These are phyloP conservation scores for Papilio aristodemus DNA, from an alignment of 1,140 invertebrate genomes.

Conservation along the genomic window DNA sequence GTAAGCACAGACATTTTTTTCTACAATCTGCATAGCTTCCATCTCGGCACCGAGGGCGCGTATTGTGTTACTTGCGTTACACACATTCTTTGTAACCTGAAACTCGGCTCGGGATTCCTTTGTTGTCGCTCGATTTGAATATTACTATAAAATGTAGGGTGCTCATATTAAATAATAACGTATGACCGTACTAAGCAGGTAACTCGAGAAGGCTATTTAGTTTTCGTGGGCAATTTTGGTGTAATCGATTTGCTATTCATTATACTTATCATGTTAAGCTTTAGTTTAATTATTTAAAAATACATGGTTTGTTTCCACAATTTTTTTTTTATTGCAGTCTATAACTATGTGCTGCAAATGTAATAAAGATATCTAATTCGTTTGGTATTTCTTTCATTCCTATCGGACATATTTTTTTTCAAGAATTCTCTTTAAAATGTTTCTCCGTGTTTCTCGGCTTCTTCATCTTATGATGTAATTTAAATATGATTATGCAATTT, in stretches of 20 bases:
- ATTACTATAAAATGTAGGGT: constrained; percentile 67
- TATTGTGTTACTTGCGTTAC: constrained; percentile 70
- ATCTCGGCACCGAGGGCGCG: constrained; percentile 48
- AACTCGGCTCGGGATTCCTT: constrained; percentile 66
- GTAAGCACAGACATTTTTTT: constrained; percentile 33
- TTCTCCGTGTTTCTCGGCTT: too few relatives aligned
- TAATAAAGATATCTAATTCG: too few relatives aligned
- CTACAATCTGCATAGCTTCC: constrained; percentile 53
- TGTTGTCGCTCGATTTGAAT: constrained; percentile 74
- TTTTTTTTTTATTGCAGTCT: too few relatives aligned
- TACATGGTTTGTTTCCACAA: background rate
- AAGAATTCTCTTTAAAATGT: too few relatives aligned
- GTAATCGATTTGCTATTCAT: constrained; percentile 7
- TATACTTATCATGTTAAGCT: background rate
- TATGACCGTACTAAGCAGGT: constrained; percentile 30
- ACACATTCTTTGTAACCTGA: constrained; percentile 72
- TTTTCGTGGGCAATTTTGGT: constrained; percentile 22
- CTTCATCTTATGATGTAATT: too few relatives aligned
- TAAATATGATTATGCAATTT: too few relatives aligned
- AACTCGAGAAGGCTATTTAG: constrained; percentile 33
- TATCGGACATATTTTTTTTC: too few relatives aligned
- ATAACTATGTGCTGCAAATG: too few relatives aligned
- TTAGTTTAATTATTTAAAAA: too few relatives aligned
- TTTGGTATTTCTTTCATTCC: too few relatives aligned
- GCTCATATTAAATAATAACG: constrained; percentile 62